Evolutionary conservation across 2,888 invertebrate genomes (phyloP).

Genomic region (Idaea dimidiata): DNA sequence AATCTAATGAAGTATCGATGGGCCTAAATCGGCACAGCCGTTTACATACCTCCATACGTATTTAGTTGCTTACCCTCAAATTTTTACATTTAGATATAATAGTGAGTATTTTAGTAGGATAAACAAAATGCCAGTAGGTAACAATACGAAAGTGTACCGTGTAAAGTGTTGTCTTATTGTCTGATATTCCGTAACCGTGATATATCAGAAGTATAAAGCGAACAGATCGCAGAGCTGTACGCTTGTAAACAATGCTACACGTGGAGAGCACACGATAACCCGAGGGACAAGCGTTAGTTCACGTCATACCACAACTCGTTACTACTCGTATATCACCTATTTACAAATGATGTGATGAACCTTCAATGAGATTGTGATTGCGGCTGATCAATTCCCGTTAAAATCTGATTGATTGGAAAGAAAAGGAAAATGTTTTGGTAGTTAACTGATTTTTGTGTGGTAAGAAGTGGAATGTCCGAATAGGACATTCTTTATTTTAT

Average conservation of each 20-base stretch:
- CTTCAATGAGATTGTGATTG: not conserved
- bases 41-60: too few relatives aligned
- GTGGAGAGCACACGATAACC: slow-evolving; percentile 25
- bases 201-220: not conserved
- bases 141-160: too few relatives aligned
- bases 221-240: not conserved
- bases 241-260: slow-evolving; percentile 25
- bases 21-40: too few relatives aligned
- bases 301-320: not conserved
- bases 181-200: not conserved
- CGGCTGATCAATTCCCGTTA: not conserved
- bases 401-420: not conserved
- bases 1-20: too few relatives aligned
- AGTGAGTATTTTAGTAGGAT: too few relatives aligned
- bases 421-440: not conserved
- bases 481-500: not conserved
- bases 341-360: not conserved
- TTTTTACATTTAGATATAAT: too few relatives aligned
- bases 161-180: too few relatives aligned
- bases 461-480: not conserved
- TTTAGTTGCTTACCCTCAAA: too few relatives aligned
- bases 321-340: not conserved
- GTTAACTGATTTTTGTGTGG: not conserved
- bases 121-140: too few relatives aligned
- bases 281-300: not conserved